These are phyloP conservation scores for Meteorus sp. DNA, from an alignment of 1,140 invertebrate species.

Conservation along the genomic window DNA sequence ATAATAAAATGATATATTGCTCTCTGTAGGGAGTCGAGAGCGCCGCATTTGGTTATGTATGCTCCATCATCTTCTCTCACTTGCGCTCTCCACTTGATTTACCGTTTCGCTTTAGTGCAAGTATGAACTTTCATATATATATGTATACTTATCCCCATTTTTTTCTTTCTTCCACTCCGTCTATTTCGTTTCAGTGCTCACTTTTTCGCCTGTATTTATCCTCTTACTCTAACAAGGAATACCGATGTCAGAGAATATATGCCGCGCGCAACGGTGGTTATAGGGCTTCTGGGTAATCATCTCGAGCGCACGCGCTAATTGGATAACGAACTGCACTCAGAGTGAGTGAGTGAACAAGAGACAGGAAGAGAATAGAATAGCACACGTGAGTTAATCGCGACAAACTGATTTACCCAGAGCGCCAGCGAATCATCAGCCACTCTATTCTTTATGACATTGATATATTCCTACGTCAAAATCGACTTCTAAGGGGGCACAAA, in stretches of 20 bases:
- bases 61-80: no score
- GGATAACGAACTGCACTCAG: constrained; percentile 14
- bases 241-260: not conserved
- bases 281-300: constrained; percentile 22
- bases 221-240: constrained; percentile 9
- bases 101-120: not conserved
- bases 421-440: no score
- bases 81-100: constrained; percentile 22
- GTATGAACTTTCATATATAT: not conserved
- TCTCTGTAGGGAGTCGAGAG: constrained; percentile 19
- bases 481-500: no score
- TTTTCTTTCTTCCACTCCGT: not conserved
- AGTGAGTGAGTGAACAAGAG: no score
- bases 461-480: no score
- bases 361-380: no score
- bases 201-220: not conserved
- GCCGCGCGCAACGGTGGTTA: not conserved
- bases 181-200: not conserved
- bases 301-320: constrained; percentile 25
- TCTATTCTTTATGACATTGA: not conserved
- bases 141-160: not conserved
- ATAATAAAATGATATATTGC: constrained; percentile 33
- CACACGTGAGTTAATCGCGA: constrained; percentile 18
- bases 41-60: constrained; percentile 15
- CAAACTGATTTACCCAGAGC: constrained; percentile 20